Base-by-base conservation (phyloP, 2,113 vertebrate genomes). In the Eudyptes chrysolophus region DNA sequence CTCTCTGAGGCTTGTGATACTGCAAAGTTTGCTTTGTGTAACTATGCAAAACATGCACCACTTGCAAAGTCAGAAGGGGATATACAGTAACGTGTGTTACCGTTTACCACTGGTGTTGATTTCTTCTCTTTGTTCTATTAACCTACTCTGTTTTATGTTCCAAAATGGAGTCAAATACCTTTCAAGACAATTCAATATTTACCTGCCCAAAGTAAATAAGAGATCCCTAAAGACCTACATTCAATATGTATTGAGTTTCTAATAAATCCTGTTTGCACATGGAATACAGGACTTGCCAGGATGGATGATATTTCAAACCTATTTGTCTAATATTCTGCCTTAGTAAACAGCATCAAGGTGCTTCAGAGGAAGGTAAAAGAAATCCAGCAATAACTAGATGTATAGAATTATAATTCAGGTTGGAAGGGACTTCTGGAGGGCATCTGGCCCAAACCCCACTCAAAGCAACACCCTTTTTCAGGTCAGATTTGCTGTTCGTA, bases 231-330 rank as follows among this genome's bases (percentile, higher is more conserved):
- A 95, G 83, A 94, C 86, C 60, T 78, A 46, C 57, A 57, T 92
- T 96, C 81, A 25, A 92, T 95, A 92, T 29, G 72, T 89, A 95
- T 91, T 92, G 84, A 95, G 65, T 96, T 94, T 96, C 90, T 96
- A 97, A 94, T 94, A 96, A 94, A 96, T 93, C 84, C 89, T 92
- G 77, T 96, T 97, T 95, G 92, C 84, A 65, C 84, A 94, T 90
- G 89, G 84, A 94, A 95, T 81, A 96, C 52, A 94, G 52, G 70
- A n/a, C 84, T 84, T 96, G 84, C 48, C 86, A 89, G 77, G 80
- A 89, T 91, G 70, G 95, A 92, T 95, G 83, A 95, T 87, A 95
- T 95, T 95, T 95, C 91, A 96, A 82, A 96, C 55, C 82, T 49
- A 24, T 70, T 92, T 86, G 84, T 54, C 84, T 58, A 80, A 88